phyloP scores from a whole-genome alignment of 2,113 vertebrate species.

The Pica pica region DNA sequence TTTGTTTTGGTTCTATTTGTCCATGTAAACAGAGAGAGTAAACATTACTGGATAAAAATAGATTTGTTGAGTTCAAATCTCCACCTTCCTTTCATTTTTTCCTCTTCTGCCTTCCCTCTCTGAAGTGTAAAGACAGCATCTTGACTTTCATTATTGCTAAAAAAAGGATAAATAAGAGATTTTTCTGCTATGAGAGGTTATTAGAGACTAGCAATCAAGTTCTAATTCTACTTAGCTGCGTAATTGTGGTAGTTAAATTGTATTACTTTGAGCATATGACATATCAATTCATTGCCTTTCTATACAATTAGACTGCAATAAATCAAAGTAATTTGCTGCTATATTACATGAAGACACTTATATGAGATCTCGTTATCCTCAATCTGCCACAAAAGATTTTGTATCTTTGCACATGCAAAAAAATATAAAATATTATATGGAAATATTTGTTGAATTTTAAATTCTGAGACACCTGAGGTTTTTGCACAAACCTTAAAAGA shows the following conservation, averaged over 20 bases:
- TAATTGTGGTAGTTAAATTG: constrained; percentile 24
- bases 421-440: not conserved
- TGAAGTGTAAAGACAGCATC: not conserved
- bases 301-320: constrained; percentile 13
- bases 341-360: not conserved
- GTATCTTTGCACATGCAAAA: not conserved
- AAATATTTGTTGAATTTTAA: not conserved
- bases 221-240: not conserved
- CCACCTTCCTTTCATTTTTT: not conserved
- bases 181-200: not conserved
- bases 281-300: not conserved
- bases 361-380: not conserved
- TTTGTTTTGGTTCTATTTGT: not conserved
- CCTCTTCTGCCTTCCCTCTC: not conserved
- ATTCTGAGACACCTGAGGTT: not conserved
- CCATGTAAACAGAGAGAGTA: not conserved
- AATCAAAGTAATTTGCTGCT: constrained; percentile 39
- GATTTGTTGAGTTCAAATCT: not conserved
- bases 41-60: not conserved
- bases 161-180: not conserved
- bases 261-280: not conserved
- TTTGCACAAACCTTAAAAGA: not conserved
- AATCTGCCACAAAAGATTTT: not conserved
- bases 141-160: not conserved
- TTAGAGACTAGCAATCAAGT: not conserved